Conservation (phyloP, 2,888 invertebrate genomes). For the Liopterus haemorrhoidalis region DNA sequence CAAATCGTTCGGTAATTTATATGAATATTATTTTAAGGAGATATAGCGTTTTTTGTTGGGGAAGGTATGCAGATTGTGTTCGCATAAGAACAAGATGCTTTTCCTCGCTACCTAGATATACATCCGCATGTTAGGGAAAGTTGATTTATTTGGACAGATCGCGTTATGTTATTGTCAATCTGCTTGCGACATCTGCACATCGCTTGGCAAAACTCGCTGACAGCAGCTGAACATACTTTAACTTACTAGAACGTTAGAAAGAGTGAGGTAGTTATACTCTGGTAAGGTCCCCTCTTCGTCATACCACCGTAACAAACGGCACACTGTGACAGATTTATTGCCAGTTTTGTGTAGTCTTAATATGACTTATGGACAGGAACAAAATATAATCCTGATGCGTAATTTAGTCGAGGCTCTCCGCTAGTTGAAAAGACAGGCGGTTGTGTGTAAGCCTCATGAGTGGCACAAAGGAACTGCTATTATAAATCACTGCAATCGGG, state of each 20-base stretch:
- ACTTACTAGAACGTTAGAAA: background rate
- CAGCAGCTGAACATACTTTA: conserved; percentile 10
- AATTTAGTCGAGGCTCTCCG: conserved; percentile 22
- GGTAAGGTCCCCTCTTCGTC: background rate
- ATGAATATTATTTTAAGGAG: too few relatives aligned
- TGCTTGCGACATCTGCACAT: conserved; percentile 31
- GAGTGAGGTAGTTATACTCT: background rate
- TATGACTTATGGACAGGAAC: conserved; percentile 49
- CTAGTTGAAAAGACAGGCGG: background rate
- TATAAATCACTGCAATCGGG: conserved; percentile 14
- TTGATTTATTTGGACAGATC: conserved; percentile 37
- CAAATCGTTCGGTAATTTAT: too few relatives aligned
- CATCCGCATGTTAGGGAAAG: conserved; percentile 14
- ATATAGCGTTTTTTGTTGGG: too few relatives aligned
- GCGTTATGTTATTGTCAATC: conserved; percentile 34
- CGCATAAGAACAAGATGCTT: too few relatives aligned
- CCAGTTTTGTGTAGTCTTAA: conserved; percentile 48
- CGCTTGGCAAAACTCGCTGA: conserved; percentile 26
- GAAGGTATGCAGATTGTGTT: too few relatives aligned
- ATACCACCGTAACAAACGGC: background rate
- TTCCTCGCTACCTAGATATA: too few relatives aligned
- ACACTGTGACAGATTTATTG: conserved; percentile 48
- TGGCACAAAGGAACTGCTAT: conserved; percentile 20
- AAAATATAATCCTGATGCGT: conserved; percentile 36
- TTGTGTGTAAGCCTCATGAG: conserved; percentile 7